A percentile compares a stretch with the other conserved stretches of the same genome.
phyloP scores from a whole-genome alignment of 2,113 vertebrate species.

The Melanerpes aurifrons region DNA sequence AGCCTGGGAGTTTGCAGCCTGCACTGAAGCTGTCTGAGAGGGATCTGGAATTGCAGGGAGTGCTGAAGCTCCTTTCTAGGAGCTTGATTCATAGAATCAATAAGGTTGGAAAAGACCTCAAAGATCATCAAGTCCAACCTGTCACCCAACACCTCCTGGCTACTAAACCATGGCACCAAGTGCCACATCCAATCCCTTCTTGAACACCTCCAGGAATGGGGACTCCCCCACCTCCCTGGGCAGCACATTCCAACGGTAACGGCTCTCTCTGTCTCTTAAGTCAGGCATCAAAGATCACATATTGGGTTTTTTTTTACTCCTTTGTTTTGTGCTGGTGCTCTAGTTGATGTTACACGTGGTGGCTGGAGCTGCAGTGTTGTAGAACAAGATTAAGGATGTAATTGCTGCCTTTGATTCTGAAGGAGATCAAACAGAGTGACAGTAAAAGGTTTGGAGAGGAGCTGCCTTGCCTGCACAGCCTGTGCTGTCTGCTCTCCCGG shows the following conservation, averaged over 20 bases:
- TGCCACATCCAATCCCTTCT: too few relatives aligned
- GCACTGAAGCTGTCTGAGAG: not conserved
- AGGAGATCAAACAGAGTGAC: slow-evolving; percentile 24
- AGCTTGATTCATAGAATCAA: too few relatives aligned
- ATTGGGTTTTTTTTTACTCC: not conserved
- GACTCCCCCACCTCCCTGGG: too few relatives aligned
- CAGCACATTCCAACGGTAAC: too few relatives aligned
- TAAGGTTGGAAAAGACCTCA: too few relatives aligned
- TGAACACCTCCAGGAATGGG: too few relatives aligned
- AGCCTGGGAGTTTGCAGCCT: not conserved
- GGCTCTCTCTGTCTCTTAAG: not conserved
- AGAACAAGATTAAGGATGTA: slow-evolving; percentile 53
- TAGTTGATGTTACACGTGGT: not conserved
- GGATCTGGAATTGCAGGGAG: not conserved
- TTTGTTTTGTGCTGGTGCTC: not conserved
- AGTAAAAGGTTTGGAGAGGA: not conserved
- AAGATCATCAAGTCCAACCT: too few relatives aligned
- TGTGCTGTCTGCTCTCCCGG: too few relatives aligned
- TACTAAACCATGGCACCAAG: too few relatives aligned
- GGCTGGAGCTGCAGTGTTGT: slow-evolving; percentile 15
- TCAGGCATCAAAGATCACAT: not conserved
- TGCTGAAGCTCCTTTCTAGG: slow-evolving; percentile 16
- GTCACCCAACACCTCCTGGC: too few relatives aligned
- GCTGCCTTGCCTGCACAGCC: not conserved
- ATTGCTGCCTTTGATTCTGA: slow-evolving; percentile 49